Percentiles rank a stretch among this genome's conserved stretches.
Conservation (phyloP, 1,140 invertebrate species). For the Drosophila grimshawi region DNA sequence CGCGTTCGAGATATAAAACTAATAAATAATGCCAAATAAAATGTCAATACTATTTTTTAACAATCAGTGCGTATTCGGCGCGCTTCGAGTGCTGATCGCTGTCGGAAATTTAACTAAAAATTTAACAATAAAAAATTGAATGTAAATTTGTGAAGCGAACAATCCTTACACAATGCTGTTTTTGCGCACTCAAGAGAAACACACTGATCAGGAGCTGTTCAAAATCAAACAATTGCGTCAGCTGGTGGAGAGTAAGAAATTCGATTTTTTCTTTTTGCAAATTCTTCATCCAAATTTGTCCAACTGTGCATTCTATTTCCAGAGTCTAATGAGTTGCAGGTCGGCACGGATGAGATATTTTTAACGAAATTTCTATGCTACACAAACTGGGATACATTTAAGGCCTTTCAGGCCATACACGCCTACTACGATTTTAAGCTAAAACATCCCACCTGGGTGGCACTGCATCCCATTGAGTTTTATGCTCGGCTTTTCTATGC, state of each 20-base stretch:
- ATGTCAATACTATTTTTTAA: constrained; percentile 44
- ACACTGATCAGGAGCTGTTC: constrained; percentile 53
- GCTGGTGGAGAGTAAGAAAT: constrained; percentile 66
- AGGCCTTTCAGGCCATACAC: constrained; percentile 69
- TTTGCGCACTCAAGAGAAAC: constrained; percentile 38
- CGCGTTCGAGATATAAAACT: constrained; percentile 54
- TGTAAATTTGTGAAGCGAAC: constrained; percentile 4
- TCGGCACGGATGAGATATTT: constrained; percentile 73
- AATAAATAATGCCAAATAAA: constrained; percentile 53
- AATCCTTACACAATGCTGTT: constrained; percentile 48
- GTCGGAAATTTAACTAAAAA: constrained; percentile 31
- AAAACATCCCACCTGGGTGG: constrained; percentile 72
- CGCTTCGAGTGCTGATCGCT: constrained; percentile 53
- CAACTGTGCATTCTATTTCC: not conserved
- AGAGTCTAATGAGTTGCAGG: constrained; percentile 62
- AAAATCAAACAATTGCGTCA: constrained; percentile 70
- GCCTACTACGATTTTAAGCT: constrained; percentile 78
- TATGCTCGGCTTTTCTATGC: constrained; percentile 63
- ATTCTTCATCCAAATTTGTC: not conserved
- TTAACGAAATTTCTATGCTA: constrained; percentile 74
- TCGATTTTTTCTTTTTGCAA: not conserved
- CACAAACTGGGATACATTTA: constrained; percentile 64
- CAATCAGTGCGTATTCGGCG: constrained; percentile 54
- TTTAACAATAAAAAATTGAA: not conserved
- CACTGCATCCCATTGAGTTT: constrained; percentile 64